phyloP scores from a whole-genome alignment of 2,888 invertebrate genomes.

The Allophyes oxyacanthae region DNA sequence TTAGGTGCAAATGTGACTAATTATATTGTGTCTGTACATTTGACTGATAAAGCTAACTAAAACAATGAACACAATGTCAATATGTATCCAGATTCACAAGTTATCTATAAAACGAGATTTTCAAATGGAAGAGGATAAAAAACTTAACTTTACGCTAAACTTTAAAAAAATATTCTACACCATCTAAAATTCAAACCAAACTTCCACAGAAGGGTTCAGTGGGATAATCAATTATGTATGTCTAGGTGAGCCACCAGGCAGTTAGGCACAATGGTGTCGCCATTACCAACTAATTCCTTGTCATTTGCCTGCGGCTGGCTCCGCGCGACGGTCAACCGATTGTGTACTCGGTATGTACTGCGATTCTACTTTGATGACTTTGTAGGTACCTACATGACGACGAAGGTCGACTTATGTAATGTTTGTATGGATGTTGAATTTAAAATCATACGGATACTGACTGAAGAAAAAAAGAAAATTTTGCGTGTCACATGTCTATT shows the following conservation, averaged over 20 bases:
- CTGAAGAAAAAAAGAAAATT: too few relatives aligned
- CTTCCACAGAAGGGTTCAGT: conserved; percentile 72
- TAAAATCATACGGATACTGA: too few relatives aligned
- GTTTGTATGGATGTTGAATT: not conserved
- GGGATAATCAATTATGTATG: conserved; percentile 82
- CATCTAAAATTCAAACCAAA: conserved; percentile 37
- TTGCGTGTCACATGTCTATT: too few relatives aligned
- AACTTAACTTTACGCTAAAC: too few relatives aligned
- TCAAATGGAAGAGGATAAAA: too few relatives aligned
- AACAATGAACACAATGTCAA: too few relatives aligned
- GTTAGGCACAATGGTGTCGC: conserved; percentile 87
- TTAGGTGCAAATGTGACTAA: not conserved
- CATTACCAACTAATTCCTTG: conserved; percentile 88
- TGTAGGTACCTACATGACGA: conserved; percentile 10
- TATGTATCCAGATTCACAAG: too few relatives aligned
- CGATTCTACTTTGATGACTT: conserved; percentile 49
- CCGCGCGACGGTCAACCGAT: conserved; percentile 76
- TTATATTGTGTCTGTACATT: too few relatives aligned
- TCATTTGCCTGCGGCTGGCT: conserved; percentile 86
- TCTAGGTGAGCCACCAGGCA: conserved; percentile 82
- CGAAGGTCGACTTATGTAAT: conserved; percentile 17
- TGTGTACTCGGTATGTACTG: conserved; percentile 56
- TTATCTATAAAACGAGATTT: not conserved
- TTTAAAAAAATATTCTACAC: conserved; percentile 10
- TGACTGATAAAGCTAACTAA: too few relatives aligned